Evolutionary conservation across 2,888 invertebrate species (phyloP).

Genomic region (Drosophila paracracens): DNA sequence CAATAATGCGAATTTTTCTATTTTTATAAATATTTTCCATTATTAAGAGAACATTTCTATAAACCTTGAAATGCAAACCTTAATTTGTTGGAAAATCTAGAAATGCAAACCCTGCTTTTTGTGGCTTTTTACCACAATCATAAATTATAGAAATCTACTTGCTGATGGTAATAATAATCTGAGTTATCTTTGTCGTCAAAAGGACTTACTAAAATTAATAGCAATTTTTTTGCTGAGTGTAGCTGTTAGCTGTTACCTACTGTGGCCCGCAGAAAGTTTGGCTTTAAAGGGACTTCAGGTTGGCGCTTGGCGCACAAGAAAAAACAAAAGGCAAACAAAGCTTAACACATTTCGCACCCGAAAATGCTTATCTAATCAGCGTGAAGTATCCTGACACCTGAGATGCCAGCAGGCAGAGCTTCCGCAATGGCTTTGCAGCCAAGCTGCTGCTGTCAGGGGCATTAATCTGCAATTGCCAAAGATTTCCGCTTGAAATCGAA

Average conservation of each 20-base stretch:
- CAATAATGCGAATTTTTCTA: too few relatives aligned
- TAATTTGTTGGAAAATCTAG: neutral
- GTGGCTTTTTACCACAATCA: neutral
- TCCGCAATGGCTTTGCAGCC: slow-evolving; percentile 19
- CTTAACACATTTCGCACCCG: slow-evolving; percentile 74
- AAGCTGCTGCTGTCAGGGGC: slow-evolving; percentile 73
- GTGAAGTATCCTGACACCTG: slow-evolving; percentile 84
- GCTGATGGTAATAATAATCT: neutral
- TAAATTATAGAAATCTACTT: neutral
- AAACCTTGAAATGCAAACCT: too few relatives aligned
- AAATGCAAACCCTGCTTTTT: neutral
- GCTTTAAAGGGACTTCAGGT: slow-evolving; percentile 55
- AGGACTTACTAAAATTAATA: neutral
- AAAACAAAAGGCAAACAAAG: slow-evolving; percentile 79
- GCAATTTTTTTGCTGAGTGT: neutral
- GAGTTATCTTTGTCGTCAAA: neutral
- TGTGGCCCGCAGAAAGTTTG: slow-evolving; percentile 65
- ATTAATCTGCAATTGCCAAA: slow-evolving; percentile 85
- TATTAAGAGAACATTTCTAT: too few relatives aligned
- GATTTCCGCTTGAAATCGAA: slow-evolving; percentile 78
- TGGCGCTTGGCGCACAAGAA: slow-evolving; percentile 22
- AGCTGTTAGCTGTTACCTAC: slow-evolving; percentile 22
- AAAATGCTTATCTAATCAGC: slow-evolving; percentile 84
- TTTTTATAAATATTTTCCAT: too few relatives aligned
- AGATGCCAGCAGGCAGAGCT: slow-evolving; percentile 57